Conservation (phyloP, 2,888 invertebrate species). For the Ectemnius lituratus region DNA sequence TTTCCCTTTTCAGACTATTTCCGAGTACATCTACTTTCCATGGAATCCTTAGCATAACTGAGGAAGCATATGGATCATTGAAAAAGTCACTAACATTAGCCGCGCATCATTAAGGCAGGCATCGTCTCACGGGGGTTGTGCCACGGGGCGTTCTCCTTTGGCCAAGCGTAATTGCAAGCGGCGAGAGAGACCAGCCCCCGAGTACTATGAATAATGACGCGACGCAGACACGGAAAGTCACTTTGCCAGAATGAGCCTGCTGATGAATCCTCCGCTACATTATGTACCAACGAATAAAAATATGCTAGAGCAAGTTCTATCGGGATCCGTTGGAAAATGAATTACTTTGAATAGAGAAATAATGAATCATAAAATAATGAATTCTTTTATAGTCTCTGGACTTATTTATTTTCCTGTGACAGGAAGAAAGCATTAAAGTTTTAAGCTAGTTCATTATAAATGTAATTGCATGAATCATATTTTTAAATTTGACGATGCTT, state of each 20-base stretch:
- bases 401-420: too few relatives aligned
- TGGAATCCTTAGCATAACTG: neutral
- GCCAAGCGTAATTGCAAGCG: constrained; percentile 26
- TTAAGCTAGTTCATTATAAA: too few relatives aligned
- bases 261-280: neutral
- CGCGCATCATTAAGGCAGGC: constrained; percentile 9
- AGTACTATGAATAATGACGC: constrained; percentile 27
- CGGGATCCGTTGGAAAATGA: neutral
- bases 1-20: neutral
- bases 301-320: too few relatives aligned
- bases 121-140: constrained; percentile 9
- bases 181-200: constrained; percentile 8
- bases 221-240: constrained; percentile 12
- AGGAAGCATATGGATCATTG: neutral
- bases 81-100: constrained; percentile 3
- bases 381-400: too few relatives aligned
- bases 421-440: too few relatives aligned
- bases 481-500: too few relatives aligned
- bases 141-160: neutral
- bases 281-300: too few relatives aligned
- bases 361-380: neutral
- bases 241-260: constrained; percentile 11
- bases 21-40: neutral
- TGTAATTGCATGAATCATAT: neutral
- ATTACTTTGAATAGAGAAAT: neutral